These are phyloP conservation scores for Lasius fuliginosus DNA, from an alignment of 2,888 invertebrate genomes.

Conservation along the genomic window DNA sequence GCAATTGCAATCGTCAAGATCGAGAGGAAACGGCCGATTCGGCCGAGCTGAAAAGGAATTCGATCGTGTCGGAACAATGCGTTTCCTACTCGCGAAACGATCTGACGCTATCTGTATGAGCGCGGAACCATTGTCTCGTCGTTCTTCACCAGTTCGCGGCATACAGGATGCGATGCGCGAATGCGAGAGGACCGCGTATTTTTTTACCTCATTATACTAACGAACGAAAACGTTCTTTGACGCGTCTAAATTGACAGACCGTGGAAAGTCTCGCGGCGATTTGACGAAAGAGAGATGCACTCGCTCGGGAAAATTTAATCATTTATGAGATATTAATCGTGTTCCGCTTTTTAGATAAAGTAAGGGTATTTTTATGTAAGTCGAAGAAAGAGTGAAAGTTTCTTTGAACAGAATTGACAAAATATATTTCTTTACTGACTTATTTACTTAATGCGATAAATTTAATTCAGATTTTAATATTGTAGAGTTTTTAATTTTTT, in stretches of 20 bases:
- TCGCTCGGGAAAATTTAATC: slow-evolving; percentile 16
- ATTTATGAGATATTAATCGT: slow-evolving; percentile 5
- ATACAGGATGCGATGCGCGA: background rate
- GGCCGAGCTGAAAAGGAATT: slow-evolving; percentile 66
- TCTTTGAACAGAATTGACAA: background rate
- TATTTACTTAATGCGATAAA: background rate
- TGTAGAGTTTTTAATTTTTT: background rate
- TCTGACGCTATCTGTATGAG: slow-evolving; percentile 68
- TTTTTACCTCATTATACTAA: slow-evolving; percentile 23
- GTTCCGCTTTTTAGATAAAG: background rate
- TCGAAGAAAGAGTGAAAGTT: background rate
- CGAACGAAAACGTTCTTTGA: slow-evolving; percentile 15
- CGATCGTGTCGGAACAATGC: slow-evolving; percentile 70
- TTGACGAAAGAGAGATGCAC: background rate
- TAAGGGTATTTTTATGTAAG: background rate
- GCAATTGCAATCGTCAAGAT: slow-evolving; percentile 30
- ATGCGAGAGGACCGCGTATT: background rate
- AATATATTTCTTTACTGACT: background rate
- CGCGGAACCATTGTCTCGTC: slow-evolving; percentile 66
- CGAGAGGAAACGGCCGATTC: slow-evolving; percentile 63
- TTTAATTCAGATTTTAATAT: background rate
- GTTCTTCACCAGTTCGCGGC: slow-evolving; percentile 44
- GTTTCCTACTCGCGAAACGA: slow-evolving; percentile 58
- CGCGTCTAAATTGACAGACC: background rate
- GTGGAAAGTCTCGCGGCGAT: background rate